These are phyloP conservation scores for Pseudomyrmex sp. DNA, from an alignment of 1,140 invertebrate species.

Conservation along the genomic window DNA sequence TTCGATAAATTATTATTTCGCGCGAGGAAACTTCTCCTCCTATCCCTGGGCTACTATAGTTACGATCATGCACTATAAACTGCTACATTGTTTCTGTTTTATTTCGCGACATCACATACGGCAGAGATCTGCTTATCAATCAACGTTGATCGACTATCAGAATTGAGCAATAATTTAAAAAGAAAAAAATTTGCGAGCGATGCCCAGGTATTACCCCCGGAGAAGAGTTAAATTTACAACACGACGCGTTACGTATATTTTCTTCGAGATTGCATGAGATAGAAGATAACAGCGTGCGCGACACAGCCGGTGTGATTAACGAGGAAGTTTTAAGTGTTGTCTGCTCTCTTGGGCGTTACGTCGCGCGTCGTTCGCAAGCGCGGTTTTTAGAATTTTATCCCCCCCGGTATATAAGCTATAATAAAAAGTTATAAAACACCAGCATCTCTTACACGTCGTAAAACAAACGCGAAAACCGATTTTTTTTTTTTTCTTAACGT, in stretches of 20 bases:
- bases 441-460: constrained; percentile 13
- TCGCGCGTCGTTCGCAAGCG: neutral
- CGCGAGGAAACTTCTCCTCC: neutral
- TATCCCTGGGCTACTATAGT: neutral
- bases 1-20: constrained; percentile 68
- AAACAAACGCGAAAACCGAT: constrained; percentile 14
- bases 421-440: constrained; percentile 15
- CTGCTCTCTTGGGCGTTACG: neutral
- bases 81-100: no score
- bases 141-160: neutral
- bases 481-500: neutral
- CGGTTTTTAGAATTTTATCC: constrained; percentile 28
- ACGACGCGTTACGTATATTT: neutral
- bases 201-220: neutral
- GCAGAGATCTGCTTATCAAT: neutral
- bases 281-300: neutral
- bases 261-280: neutral
- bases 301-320: constrained; percentile 4
- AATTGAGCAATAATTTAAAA: neutral
- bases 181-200: neutral
- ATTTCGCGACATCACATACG: no score
- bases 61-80: neutral
- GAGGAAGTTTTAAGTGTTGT: constrained; percentile 14
- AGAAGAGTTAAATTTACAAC: neutral
- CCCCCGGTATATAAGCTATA: neutral